These are phyloP conservation scores for Calliopsis andreniformis DNA, from an alignment of 1,140 invertebrate genomes.

Conservation along the genomic window DNA sequence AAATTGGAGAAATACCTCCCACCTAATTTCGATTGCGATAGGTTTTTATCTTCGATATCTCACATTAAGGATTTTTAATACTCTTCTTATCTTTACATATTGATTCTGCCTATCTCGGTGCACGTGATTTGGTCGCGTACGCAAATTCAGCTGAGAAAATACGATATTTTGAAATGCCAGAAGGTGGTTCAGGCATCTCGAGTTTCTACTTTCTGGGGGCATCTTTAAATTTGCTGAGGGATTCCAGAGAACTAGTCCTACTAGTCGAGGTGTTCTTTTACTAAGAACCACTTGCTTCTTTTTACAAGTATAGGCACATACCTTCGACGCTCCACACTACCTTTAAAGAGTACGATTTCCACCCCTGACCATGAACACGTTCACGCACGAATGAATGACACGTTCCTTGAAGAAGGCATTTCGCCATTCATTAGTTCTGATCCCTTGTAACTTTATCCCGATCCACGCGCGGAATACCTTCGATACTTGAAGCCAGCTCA, in stretches of 20 bases:
- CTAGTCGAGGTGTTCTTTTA: no score
- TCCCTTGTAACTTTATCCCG: not conserved
- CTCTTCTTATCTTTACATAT: conserved; percentile 14
- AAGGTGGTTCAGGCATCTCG: not conserved
- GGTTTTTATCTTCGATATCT: conserved; percentile 1
- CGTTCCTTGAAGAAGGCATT: not conserved
- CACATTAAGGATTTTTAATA: not conserved
- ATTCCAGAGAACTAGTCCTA: no score
- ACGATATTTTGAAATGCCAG: conserved; percentile 7
- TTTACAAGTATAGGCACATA: no score
- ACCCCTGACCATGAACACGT: no score
- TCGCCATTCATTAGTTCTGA: not conserved
- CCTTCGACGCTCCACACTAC: no score
- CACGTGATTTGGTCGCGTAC: not conserved
- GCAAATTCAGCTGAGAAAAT: conserved; percentile 23
- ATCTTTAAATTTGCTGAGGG: no score
- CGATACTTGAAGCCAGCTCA: not conserved
- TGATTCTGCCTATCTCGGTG: not conserved
- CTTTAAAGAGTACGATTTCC: no score
- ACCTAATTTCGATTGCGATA: not conserved
- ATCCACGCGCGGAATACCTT: not conserved
- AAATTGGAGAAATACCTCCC: not conserved
- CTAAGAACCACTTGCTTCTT: no score
- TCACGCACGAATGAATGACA: not conserved
- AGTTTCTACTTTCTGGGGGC: no score